These are phyloP conservation scores for Argya squamiceps DNA, from an alignment of 2,797 vertebrate genomes.

Conservation along the genomic window DNA sequence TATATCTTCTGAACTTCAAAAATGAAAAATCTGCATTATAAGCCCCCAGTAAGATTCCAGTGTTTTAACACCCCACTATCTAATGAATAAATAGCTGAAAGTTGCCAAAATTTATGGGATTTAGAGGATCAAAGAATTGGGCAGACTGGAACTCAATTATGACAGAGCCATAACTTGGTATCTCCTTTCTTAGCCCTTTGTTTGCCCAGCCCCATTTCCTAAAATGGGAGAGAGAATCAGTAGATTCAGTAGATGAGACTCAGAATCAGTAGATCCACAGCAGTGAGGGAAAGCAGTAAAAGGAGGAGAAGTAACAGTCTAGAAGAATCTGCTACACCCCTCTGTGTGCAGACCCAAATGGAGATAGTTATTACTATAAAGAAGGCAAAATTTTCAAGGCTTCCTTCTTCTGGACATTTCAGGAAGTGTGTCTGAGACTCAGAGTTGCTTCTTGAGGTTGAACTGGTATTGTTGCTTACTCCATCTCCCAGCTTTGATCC, in stretches of 20 bases:
- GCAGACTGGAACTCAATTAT: background rate
- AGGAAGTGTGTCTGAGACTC: background rate
- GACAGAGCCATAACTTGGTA: background rate
- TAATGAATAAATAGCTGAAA: background rate
- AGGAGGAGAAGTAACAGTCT: background rate
- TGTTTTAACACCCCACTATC: background rate
- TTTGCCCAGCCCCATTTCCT: background rate
- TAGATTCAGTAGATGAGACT: no score
- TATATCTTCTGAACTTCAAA: background rate
- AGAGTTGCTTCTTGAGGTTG: background rate
- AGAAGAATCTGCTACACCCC: accelerated
- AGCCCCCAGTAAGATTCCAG: background rate
- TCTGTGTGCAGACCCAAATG: background rate
- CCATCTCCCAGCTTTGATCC: background rate
- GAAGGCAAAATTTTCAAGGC: background rate
- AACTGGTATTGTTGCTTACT: background rate
- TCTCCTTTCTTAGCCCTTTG: background rate
- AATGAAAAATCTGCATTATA: background rate
- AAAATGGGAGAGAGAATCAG: no score
- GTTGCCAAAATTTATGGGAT: background rate
- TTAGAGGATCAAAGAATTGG: background rate
- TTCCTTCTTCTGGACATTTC: background rate
- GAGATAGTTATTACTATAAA: background rate
- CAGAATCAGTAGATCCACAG: background rate
- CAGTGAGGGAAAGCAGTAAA: background rate